Base-by-base conservation (phyloP, 2,888 invertebrate species). In the Prosopocoilus inquinatus region DNA sequence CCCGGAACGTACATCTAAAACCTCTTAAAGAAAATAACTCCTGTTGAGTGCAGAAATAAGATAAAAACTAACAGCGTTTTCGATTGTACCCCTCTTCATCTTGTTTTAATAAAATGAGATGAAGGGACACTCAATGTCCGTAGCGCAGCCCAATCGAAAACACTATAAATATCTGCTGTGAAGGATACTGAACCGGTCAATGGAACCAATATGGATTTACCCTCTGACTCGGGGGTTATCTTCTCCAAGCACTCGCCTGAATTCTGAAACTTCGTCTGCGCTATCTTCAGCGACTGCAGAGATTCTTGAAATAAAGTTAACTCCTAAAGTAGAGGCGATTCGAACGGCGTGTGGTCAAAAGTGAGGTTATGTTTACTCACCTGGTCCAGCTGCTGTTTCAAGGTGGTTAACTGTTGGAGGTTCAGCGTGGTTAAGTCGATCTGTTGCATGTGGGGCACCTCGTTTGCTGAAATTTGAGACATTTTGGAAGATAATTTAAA, bases 1-100 rank as follows among this genome's bases (percentile, higher is more conserved):
- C 97, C 98, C 38, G 94, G 92, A 39, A 98, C 96, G 80, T 97
- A 99, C 91, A 98, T 95, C 82, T 87, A 62, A 52, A 66, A 11
- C 13, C 12, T 50, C 1, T 28, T 35, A 34, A 34, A 11, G 28
- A 35, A 11, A 35, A 34, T n/a, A 7, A 1, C 45, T 9, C 1
- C 4, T 8, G 9, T 9, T 13, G 36, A 12, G 9, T 8, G 16
- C 2, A 8, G 12, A 11, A 59, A 34, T n/a, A 50, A 15, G 55
- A 41, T 57, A 39, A 53, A 58, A n/a, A n/a, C n/a, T n/a, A n/a
- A n/a, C n/a, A n/a, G n/a, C n/a, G n/a, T n/a, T n/a, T n/a, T n/a
- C n/a, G n/a, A n/a, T n/a, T n/a, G n/a, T n/a, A n/a, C n/a, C n/a
- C n/a, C n/a, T n/a, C n/a, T n/a, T n/a, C n/a, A n/a, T n/a, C n/a